Base-by-base conservation (phyloP, 2,113 vertebrate species). In the Anoplopoma fimbria region DNA sequence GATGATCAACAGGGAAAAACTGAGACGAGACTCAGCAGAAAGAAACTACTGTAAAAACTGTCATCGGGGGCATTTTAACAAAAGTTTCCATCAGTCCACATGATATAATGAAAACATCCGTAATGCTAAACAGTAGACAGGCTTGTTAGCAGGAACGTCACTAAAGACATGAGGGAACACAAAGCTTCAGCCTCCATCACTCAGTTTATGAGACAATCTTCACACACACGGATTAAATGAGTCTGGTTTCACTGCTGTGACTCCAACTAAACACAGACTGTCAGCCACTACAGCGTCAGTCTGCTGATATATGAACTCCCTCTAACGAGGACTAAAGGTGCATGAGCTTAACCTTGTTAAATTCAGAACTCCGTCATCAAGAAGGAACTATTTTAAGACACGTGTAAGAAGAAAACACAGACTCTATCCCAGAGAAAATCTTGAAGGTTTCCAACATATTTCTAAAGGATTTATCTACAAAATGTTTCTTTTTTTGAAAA, bases 1-100 rank as follows among this genome's bases (percentile, higher is more conserved):
- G 53, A 55, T 4, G 36, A 45, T 49, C 45, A 70, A 29, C 34
- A 4, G 62, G 75, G 82, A 42, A 60, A n/a, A 49, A 45, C 60
- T 2, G 53, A 69, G 55, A 45, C 9, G 14, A 68, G 31, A 33
- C 40, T 67, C 49, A 64, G 34, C 75, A 53, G n/a, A 38, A 55
- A 40, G 61, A 76, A 13, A 40, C 0, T 33, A 23, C 15, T 2
- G 14, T 27, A 17, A 14, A 36, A 13, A 29, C n/a, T 60, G 36
- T 58, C 38, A 1, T 23, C 45, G 6, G 45, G 67, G 42, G 38
- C n/a, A 10, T 65, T 65, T 65, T 42, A 65, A 15, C 25, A 12
- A 45, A 47, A 4, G 45, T 4, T 19, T 6, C 45, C 45, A 6
- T 47, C 45, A 4, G 45, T 17, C 45, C 45, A 6, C 15, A 1